phyloP scores from a whole-genome alignment of 2,888 invertebrate genomes.

The Entomobrya multifasciata region DNA sequence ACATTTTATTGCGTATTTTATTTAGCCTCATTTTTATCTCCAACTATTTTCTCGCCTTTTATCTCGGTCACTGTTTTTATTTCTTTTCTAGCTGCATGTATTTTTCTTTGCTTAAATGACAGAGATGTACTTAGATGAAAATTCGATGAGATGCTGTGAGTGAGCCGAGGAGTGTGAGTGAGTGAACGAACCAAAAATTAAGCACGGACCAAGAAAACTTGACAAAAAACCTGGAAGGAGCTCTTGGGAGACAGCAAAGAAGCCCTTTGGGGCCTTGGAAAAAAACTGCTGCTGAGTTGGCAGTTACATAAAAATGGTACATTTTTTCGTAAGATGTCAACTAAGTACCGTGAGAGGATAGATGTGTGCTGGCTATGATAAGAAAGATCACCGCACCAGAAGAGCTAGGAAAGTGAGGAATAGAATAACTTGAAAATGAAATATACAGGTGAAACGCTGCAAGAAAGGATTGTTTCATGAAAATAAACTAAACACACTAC shows the following conservation, averaged over 20 bases:
- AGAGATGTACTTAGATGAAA: background rate
- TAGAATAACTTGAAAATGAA: too few relatives aligned
- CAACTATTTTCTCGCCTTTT: background rate
- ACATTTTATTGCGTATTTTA: conserved; percentile 7
- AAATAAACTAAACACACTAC: too few relatives aligned
- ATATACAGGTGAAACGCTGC: too few relatives aligned
- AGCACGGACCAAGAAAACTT: background rate
- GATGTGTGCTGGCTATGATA: background rate
- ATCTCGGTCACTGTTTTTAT: background rate
- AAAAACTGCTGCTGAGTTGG: background rate
- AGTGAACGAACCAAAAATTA: background rate
- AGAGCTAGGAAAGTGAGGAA: too few relatives aligned
- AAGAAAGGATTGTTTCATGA: too few relatives aligned
- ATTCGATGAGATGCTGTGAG: background rate
- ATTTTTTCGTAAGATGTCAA: background rate
- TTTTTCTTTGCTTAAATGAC: background rate
- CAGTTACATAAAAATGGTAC: too few relatives aligned
- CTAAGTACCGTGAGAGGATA: conserved; percentile 20
- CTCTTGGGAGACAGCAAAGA: background rate
- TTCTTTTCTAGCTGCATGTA: too few relatives aligned
- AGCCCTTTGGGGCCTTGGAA: background rate
- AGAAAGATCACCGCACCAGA: background rate
- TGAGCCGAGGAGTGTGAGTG: too few relatives aligned
- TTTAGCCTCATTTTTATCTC: too few relatives aligned
- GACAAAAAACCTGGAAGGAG: background rate